Base-by-base conservation (phyloP, 2,797 vertebrate species). In the Hapalemur alaotrensis region DNA sequence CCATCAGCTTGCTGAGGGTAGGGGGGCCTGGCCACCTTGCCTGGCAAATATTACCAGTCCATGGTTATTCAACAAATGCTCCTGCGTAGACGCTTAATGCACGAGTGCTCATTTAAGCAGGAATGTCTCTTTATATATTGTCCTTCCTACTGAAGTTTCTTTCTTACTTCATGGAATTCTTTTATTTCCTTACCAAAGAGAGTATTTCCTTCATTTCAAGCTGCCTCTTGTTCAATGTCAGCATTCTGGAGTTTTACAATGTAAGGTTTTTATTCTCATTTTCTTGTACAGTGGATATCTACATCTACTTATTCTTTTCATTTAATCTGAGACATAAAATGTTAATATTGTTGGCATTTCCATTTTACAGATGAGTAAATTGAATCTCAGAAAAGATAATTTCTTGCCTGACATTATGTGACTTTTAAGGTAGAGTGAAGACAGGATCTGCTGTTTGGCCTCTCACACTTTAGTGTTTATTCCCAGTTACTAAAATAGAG, bases 281-380 rank as follows among this genome's bases (percentile, higher is more conserved):
- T 95, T 61, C 50, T 50, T 52, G 22, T 22, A 38, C 14, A 86
- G 28, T 54, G 8, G 13, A 23, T 30, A 22, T 83, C 48, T 63
- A 28, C 41, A 72, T 93, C 50, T 70, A 38, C 57, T 76, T 92
- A 87, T 85, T 84, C 43, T 93, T 89, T 95, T 95, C 84, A 76
- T 95, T 94, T 95, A 95, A 89, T 97, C 86, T 83, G 85, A 85
- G 81, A 57, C 63, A 83, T 96, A 96, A 97, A 97, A 93, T 92
- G 69, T 93, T 97, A 95, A 94, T 97, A 92, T 93, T 96, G 92
- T 97, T 98, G 94, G 91, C 92, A 94, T 95, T 97, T 97, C 91
- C 94, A 95, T 93, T 97, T 97, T 97, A 95, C 88, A 97, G 97
- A 97, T 96, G 94, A 97, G 57, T 91, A 96, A 97, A 94, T 86